These are phyloP conservation scores for Phoeniculus purpureus DNA, from an alignment of 2,797 vertebrate genomes.

Conservation along the genomic window DNA sequence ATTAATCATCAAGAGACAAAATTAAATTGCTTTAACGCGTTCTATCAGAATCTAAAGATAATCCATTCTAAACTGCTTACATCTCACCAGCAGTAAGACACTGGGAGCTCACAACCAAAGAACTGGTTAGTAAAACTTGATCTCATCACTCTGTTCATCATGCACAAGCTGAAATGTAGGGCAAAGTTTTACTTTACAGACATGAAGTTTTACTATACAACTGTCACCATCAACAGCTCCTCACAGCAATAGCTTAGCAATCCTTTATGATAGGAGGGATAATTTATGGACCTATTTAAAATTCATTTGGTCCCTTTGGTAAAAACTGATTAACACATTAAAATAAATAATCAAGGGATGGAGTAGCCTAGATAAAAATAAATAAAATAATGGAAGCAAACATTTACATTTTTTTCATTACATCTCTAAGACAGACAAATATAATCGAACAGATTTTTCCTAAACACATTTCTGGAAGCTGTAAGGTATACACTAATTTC, in stretches of 20 bases:
- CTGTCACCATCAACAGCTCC: slow-evolving; percentile 31
- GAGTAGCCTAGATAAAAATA: neutral
- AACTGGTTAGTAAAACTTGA: neutral
- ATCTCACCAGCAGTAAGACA: neutral
- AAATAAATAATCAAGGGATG: neutral
- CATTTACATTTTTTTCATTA: rapidly evolving
- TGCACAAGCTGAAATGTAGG: slow-evolving; percentile 3
- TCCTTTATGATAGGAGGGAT: neutral
- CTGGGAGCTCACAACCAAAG: neutral
- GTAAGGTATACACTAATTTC: neutral
- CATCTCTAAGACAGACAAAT: neutral
- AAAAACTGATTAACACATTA: neutral
- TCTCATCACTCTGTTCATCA: neutral
- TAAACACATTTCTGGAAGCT: neutral
- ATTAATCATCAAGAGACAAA: neutral
- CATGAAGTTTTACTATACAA: neutral
- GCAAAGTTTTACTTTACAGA: slow-evolving; percentile 3
- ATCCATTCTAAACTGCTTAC: neutral
- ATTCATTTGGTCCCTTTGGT: slow-evolving; percentile 49
- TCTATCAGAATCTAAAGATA: neutral
- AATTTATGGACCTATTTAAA: slow-evolving; percentile 28
- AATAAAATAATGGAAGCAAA: neutral
- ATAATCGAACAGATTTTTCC: neutral
- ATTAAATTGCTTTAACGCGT: neutral
- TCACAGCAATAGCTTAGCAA: slow-evolving; percentile 23